Base-by-base conservation (phyloP, 2,113 vertebrate genomes). In the Gavialis gangeticus region DNA sequence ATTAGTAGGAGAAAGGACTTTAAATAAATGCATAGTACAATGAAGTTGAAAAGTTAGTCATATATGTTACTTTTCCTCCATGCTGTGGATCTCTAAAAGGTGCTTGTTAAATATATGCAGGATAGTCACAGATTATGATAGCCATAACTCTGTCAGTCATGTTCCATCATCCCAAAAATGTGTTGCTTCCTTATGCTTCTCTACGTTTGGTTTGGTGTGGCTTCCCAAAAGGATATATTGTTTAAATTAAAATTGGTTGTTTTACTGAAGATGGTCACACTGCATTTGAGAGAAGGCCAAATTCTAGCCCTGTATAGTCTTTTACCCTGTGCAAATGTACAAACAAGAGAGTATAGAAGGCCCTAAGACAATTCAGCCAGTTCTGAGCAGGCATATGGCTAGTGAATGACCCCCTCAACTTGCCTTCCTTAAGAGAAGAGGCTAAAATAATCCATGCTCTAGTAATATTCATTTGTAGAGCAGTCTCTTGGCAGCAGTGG, bases 391-490 rank as follows among this genome's bases (percentile, higher is more conserved):
- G 10, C 12, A 2, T 57, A 27, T 9, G 2, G 30, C 30, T 21
- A 19, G 30, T 37, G 34, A 34, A 34, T 8, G 34, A 46, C 46
- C 1, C 1, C 76, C 17, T 59, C 2, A 0, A 46, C 46, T 90
- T 90, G 18, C n/a, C 67, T 82, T 87, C 82, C 25, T 4, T 13
- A 27, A n/a, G 79, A 56, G 30, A 55, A 12, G 12, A 66, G 59
- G 66, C 73, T 3, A 2, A 22, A 76, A n/a, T 81, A 21, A 55
- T 1, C 28, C 11, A 1, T 25, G 18, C 0, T 17, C 7, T 11
- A 0, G 0, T 1, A 1, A 80, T 79, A 54, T 1, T 4, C 62
- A n/a, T 69, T 73, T 89, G 79, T 0, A 0, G 25, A 67, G 4
- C 79, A 89, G 94, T 77, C 83, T 63, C 63, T 17, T 37, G 57